Evolutionary conservation across 2,113 vertebrate genomes (phyloP).

Genomic region (Pollimyrus isidori): DNA sequence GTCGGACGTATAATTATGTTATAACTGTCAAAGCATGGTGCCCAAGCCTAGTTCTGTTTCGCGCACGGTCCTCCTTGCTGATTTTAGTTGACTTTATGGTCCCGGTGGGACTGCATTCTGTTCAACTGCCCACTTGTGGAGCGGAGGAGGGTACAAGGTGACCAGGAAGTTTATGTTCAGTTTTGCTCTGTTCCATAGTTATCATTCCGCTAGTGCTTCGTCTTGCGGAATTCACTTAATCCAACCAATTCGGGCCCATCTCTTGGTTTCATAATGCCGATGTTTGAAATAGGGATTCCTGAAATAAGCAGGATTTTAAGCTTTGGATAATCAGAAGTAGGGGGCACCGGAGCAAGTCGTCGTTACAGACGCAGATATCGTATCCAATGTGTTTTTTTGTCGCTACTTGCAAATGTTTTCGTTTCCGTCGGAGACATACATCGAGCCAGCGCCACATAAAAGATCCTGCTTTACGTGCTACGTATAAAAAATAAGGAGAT

Average conservation of each 20-base stretch:
- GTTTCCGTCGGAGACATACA: slow-evolving; percentile 24
- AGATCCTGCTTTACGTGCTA: slow-evolving; percentile 28
- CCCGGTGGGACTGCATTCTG: not conserved
- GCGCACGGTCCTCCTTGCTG: not conserved
- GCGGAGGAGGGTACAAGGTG: not conserved
- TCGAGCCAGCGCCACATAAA: slow-evolving; percentile 20
- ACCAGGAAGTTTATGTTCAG: not conserved
- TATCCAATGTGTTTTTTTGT: slow-evolving; percentile 17
- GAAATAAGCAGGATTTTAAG: slow-evolving; percentile 13
- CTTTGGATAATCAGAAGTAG: slow-evolving; percentile 28
- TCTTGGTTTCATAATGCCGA: not conserved
- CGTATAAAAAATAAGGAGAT: slow-evolving; percentile 47
- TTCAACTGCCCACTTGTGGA: not conserved
- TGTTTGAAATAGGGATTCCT: slow-evolving; percentile 11
- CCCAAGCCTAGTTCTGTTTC: not conserved
- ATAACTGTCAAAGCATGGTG: not conserved
- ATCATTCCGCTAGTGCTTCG: not conserved
- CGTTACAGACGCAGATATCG: slow-evolving; percentile 18
- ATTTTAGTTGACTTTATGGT: not conserved
- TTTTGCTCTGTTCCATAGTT: not conserved
- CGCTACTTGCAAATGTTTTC: slow-evolving; percentile 29
- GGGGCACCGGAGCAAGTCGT: slow-evolving; percentile 23
- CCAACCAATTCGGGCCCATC: slow-evolving; percentile 10
- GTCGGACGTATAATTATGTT: not conserved
- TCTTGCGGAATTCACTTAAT: slow-evolving; percentile 14